Evolutionary conservation across 2,888 invertebrate genomes (phyloP).

Genomic region (Ischnus inquisitorius): DNA sequence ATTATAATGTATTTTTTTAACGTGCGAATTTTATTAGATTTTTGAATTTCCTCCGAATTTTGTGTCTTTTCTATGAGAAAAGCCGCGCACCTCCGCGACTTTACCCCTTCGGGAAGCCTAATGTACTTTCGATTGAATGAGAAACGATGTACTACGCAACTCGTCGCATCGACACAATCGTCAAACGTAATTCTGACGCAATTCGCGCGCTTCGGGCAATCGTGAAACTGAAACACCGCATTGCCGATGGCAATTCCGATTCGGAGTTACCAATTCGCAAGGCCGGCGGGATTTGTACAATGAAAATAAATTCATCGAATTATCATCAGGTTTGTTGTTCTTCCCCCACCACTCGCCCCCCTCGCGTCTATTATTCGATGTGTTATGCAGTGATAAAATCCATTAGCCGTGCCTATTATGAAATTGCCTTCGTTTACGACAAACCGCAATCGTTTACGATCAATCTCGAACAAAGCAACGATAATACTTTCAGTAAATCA

Average conservation of each 20-base stretch:
- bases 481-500: not conserved
- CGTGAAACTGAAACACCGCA: conserved; percentile 14
- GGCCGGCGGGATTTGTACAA: conserved; percentile 11
- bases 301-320: conserved; percentile 11
- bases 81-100: not conserved
- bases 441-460: not conserved
- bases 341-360: not conserved
- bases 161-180: not conserved
- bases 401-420: not conserved
- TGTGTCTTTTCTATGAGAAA: not conserved
- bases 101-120: not conserved
- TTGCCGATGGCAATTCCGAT: not conserved
- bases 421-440: not conserved
- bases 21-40: too few relatives aligned
- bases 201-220: conserved; percentile 3
- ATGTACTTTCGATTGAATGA: not conserved
- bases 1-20: too few relatives aligned
- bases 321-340: conserved; percentile 16
- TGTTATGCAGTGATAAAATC: conserved; percentile 10
- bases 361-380: not conserved
- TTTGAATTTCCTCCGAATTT: too few relatives aligned
- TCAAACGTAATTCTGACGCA: not conserved
- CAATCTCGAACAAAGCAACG: not conserved
- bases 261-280: not conserved
- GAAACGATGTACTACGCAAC: not conserved